Conservation (phyloP, 30 jellyfish, hydroid and myxozoan species). For the Hydractinia symbiolongicarpus region DNA sequence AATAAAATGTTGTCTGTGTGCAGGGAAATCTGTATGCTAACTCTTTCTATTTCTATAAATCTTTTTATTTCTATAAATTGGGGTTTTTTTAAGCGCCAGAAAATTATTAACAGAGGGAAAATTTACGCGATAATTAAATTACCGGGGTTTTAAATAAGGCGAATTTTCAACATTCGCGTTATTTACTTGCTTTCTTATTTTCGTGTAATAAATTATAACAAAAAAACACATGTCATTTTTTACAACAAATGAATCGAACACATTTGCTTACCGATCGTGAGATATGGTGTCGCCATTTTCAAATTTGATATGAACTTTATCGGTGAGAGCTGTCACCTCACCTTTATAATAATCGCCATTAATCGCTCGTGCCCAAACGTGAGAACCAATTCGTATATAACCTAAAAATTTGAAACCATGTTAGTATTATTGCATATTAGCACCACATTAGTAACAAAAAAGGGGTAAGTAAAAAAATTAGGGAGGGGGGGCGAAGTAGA, state of each 20-base stretch:
- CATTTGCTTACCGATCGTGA: constrained; percentile 59
- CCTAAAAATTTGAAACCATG: constrained; percentile 29
- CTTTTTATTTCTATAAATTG: no score
- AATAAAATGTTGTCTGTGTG: background rate
- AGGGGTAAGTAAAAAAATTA: background rate
- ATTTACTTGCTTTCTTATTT: no score
- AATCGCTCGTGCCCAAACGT: constrained; percentile 92
- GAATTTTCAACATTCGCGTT: no score
- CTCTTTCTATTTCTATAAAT: no score
- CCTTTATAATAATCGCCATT: constrained; percentile 97
- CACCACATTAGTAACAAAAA: background rate
- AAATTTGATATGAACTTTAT: constrained; percentile 82
- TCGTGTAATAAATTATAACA: no score
- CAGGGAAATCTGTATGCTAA: no score
- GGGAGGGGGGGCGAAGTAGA: background rate
- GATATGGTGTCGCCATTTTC: constrained; percentile 95
- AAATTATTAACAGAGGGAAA: no score
- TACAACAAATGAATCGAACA: background rate
- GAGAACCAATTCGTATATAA: constrained; percentile 93
- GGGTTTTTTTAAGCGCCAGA: no score
- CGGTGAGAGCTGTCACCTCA: constrained; percentile 81
- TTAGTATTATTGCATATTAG: background rate
- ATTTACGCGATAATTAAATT: no score
- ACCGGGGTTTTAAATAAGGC: no score
- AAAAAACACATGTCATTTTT: background rate